phyloP scores from a whole-genome alignment of 1,140 invertebrate genomes.

The Lepidostoma basale region DNA sequence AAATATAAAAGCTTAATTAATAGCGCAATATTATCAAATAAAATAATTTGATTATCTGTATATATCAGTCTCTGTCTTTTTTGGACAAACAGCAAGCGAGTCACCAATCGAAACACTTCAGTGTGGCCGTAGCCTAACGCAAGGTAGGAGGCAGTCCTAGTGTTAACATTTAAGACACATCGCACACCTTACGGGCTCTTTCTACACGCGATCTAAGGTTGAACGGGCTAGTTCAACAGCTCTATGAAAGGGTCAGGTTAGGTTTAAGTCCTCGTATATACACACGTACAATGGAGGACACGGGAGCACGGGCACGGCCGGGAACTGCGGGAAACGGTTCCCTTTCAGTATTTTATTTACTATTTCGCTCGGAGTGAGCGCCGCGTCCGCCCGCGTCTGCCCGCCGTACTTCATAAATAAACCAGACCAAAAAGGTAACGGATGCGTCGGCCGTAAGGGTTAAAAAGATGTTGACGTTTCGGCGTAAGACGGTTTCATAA shows the following conservation, averaged over 20 bases:
- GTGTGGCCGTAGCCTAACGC: no score
- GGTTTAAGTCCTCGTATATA: neutral
- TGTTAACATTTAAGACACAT: no score
- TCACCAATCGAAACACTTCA: no score
- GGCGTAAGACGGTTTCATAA: neutral
- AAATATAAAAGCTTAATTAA: no score
- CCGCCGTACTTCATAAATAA: constrained; percentile 24
- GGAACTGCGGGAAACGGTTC: neutral
- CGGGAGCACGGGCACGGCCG: neutral
- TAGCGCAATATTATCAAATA: no score
- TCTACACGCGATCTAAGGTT: neutral
- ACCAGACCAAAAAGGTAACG: constrained; percentile 18
- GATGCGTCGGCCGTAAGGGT: constrained; percentile 9
- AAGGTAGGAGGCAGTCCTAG: no score
- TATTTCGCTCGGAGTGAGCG: constrained; percentile 2
- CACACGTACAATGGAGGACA: neutral
- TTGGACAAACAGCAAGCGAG: no score
- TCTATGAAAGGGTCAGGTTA: neutral
- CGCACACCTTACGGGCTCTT: no score
- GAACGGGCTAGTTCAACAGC: neutral
- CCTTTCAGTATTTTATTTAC: constrained; percentile 19
- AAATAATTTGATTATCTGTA: no score
- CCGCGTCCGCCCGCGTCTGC: constrained; percentile 6
- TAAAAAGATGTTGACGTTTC: constrained; percentile 9
- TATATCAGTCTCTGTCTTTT: no score